Conservation (phyloP, 2,113 vertebrate species). For the Megaptera novaeangliae region DNA sequence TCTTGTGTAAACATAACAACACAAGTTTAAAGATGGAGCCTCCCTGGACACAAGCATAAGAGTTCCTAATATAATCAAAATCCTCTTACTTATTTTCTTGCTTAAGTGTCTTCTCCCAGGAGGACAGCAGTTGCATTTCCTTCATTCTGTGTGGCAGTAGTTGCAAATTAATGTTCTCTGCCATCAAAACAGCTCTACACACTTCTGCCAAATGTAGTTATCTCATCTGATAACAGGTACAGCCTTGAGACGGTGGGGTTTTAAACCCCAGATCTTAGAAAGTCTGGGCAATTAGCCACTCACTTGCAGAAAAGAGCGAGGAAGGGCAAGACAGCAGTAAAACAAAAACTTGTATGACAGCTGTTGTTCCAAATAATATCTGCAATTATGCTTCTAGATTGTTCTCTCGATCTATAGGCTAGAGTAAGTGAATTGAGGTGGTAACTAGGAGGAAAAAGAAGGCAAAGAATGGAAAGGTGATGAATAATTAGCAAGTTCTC, state of each 20-base stretch:
- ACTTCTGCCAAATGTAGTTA: conserved; percentile 50
- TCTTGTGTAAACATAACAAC: conserved; percentile 58
- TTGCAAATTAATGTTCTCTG: conserved; percentile 54
- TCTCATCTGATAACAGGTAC: background rate
- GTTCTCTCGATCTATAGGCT: background rate
- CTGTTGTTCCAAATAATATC: conserved; percentile 1
- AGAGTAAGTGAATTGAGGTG: background rate
- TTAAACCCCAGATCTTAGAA: conserved; percentile 36
- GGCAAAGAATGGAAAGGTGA: background rate
- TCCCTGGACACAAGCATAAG: conserved; percentile 45
- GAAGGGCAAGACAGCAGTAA: background rate
- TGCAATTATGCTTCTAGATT: background rate
- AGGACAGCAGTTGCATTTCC: conserved; percentile 25
- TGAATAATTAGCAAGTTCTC: background rate
- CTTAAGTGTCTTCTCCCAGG: conserved; percentile 52
- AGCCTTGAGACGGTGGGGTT: background rate
- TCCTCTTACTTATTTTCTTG: conserved; percentile 67
- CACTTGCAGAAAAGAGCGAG: conserved; percentile 30
- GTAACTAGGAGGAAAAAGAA: background rate
- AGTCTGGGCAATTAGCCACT: conserved; percentile 57
- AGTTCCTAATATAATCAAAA: conserved; percentile 62
- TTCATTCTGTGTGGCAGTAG: background rate
- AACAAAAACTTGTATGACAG: conserved; percentile 9
- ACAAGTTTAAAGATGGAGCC: conserved; percentile 53
- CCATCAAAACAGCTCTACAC: conserved; percentile 3